Evolutionary conservation across 2,888 invertebrate species (phyloP), one percentile per base, ranked within the genome.

Genomic region (Trachelus tabidus): DNA sequence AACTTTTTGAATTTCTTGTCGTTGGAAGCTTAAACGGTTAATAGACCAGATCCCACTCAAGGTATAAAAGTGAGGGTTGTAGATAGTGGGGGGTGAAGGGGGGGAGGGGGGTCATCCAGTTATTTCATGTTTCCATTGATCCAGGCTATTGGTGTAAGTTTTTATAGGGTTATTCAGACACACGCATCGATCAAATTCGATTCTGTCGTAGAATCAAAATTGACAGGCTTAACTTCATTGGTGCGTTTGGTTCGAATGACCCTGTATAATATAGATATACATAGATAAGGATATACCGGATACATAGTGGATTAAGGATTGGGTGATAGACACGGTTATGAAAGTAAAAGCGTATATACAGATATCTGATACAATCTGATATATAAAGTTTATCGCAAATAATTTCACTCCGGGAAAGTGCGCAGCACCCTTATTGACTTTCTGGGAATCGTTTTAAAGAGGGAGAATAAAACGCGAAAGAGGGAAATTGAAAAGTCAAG

Each of bases 401-500:
- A 79, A 82, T 82, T 82, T 81, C 75, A 82, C 77, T 69, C 73
- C 31, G 3, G 31, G 33, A 12, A 71, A 71, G 71, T 6, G 71
- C 12, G 71, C 12, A 34, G 31, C 71, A 4, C 12, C 79, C 74
- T 78, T 81, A 81, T 82, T 80, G 83, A 83, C 80, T 85, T 77
- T 71, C 9, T 11, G 33, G 79, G 69, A 80, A 85, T 84, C 80
- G 80, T 79, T 81, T 77, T 79, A 75, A 78, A 76, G 76, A 76
- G 76, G 75, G 80, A 77, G 76, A 68, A 69, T 40, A 79, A 81
- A 78, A 79, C 77, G 78, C 35, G 79, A 71, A 71, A 31, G 81
- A 83, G 82, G 84, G 83, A 87, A 87, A 87, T 87, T 86, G 87
- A 86, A 87, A 87, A 87, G 87, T 87, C 85, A 86, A 87, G 83